Percentiles rank a stretch among this genome's conserved stretches.
phyloP scores from a whole-genome alignment of 2,888 invertebrate species.

The Phymatocera aterrima region DNA sequence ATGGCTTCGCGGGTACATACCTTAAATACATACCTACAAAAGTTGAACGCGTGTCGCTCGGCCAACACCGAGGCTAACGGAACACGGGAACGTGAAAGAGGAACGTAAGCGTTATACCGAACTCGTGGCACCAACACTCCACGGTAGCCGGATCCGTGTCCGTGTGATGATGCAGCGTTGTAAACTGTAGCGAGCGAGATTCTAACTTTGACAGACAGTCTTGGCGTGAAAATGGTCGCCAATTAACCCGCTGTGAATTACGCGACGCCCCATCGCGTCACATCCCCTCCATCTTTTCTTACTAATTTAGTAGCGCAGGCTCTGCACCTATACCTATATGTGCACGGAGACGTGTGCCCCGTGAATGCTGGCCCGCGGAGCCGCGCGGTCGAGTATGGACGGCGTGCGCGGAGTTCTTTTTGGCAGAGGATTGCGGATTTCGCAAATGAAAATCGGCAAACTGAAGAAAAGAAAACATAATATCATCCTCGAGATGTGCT shows the following conservation, averaged over 20 bases:
- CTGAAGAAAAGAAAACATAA: no score
- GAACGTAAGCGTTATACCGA: no score
- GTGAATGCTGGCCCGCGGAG: neutral
- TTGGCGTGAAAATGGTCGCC: constrained; percentile 73
- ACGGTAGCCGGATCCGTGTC: constrained; percentile 48
- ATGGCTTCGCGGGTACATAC: no score
- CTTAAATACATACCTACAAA: no score
- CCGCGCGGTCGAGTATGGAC: no score
- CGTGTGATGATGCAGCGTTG: no score
- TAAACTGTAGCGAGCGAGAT: constrained; percentile 61
- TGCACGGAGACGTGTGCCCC: neutral
- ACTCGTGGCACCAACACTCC: no score
- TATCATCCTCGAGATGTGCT: no score
- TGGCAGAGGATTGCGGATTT: neutral
- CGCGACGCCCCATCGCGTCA: constrained; percentile 59
- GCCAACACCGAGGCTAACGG: neutral
- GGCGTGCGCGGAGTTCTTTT: no score
- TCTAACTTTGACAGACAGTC: constrained; percentile 69
- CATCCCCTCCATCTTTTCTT: constrained; percentile 59
- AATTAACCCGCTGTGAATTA: constrained; percentile 73
- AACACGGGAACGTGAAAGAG: no score
- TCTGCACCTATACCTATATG: neutral
- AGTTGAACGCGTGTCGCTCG: neutral
- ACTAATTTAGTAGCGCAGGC: constrained; percentile 68
- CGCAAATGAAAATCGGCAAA: neutral